Evolutionary conservation across 2,888 invertebrate species (phyloP).

Genomic region (Stramonita haemastoma): DNA sequence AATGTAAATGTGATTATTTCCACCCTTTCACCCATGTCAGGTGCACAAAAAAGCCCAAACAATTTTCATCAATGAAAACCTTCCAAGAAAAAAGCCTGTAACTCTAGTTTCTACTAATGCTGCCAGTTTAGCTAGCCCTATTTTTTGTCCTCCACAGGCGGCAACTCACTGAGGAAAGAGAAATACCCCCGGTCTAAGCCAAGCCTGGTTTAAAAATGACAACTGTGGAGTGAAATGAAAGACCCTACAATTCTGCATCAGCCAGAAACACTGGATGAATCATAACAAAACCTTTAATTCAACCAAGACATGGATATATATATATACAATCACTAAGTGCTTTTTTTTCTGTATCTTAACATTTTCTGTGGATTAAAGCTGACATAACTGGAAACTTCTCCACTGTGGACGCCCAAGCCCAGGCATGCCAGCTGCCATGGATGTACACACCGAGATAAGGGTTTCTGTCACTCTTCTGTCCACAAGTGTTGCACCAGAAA

Average conservation of each 20-base stretch:
- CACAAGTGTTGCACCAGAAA: background rate
- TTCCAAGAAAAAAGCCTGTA: background rate
- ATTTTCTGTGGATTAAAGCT: background rate
- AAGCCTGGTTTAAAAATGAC: no score
- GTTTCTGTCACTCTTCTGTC: background rate
- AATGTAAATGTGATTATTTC: background rate
- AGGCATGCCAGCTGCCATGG: slow-evolving; percentile 3
- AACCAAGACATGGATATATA: no score
- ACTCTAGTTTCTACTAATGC: background rate
- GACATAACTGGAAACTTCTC: background rate
- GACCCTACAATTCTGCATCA: no score
- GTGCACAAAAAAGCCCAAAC: no score
- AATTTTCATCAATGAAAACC: background rate
- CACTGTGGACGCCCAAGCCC: background rate
- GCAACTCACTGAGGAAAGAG: background rate
- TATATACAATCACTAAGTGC: background rate
- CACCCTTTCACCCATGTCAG: background rate
- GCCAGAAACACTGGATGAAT: no score
- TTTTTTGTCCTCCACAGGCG: background rate
- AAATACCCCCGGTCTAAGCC: no score
- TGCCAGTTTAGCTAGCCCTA: background rate
- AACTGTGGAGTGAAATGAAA: no score
- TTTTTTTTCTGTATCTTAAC: background rate
- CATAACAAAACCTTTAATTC: no score
- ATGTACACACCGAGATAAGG: background rate